Percentiles rank a stretch among this genome's conserved stretches.
Conservation (phyloP, 2,888 invertebrate genomes). For the Apamea crenata region DNA sequence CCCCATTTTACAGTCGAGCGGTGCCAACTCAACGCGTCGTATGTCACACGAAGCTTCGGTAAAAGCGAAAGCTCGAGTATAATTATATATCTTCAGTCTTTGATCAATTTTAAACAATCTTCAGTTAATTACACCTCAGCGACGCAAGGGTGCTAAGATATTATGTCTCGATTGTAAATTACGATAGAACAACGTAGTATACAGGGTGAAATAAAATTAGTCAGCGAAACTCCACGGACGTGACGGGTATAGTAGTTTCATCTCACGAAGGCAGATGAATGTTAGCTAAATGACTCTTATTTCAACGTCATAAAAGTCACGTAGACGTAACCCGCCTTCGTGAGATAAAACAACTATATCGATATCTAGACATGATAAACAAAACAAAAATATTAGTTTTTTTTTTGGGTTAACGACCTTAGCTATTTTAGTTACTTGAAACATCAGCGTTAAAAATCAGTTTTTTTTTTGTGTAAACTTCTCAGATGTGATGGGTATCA, state of each 20-base stretch:
- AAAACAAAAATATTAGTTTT: background rate
- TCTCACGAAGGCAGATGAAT: too few species aligned
- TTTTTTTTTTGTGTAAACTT: too few species aligned
- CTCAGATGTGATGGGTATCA: too few species aligned
- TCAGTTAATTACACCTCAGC: constrained; percentile 15
- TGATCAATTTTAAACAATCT: constrained; percentile 36
- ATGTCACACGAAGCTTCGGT: constrained; percentile 29
- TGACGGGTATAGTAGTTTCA: background rate
- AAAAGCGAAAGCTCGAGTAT: constrained; percentile 21
- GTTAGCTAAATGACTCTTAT: too few species aligned
- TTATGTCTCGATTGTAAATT: background rate
- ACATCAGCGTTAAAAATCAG: too few species aligned
- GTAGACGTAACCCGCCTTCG: too few species aligned
- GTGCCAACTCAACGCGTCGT: constrained; percentile 47
- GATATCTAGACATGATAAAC: background rate
- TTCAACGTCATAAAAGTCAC: too few species aligned
- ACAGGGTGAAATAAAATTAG: background rate
- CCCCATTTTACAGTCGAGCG: constrained; percentile 50
- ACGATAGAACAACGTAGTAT: background rate
- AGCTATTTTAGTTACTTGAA: too few species aligned
- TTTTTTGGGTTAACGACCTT: background rate
- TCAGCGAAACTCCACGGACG: background rate
- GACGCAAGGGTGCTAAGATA: background rate
- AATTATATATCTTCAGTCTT: constrained; percentile 32
- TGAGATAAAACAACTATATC: too few species aligned